Base-by-base conservation (phyloP, 2,888 invertebrate species). In the Yponomeuta evonymella region DNA sequence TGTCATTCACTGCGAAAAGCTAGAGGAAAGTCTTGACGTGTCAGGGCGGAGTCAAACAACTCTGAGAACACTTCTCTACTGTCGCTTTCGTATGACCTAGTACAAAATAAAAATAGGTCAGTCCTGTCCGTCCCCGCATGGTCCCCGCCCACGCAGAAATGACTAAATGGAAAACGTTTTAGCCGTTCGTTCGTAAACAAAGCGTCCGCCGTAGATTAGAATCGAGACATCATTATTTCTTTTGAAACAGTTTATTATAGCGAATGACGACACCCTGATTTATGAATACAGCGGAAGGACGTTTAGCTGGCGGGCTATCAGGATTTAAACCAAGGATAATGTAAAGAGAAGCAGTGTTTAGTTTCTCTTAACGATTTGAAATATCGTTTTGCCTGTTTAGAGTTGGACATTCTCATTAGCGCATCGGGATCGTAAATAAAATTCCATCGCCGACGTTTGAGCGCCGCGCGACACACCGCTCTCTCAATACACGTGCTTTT, bases 391-490 rank as follows among this genome's bases (percentile, higher is more conserved):
- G 75, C 72, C 76, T 77, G 77, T 77, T 77, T 76, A 77, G 77
- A 79, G 78, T 79, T 79, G 80, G 77, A 81, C 80, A 80, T 79
- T 78, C 79, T 84, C 80, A 86, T 83, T 84, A 85, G 81, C 77
- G 70, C 63, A 66, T 29, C 15, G 51, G 78, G 80, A 79, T 84
- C 83, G 84, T 87, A 87, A 85, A 88, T 86, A 85, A 88, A 82
- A 84, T 86, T 83, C 82, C 83, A 83, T 77, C 81, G 77, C 87
- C 83, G 86, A 88, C 88, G 83, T 85, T 76, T 75, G 75, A 58
- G 73, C 74, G 75, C 72, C 75, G 76, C 76, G 75, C 75, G 76
- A 75, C 74, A 36, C 67, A 36, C 66, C 68, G 67, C 67, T 29
- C 33, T 67, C n/a, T 58, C 51, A 58, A 58, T 23, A 51, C 70